Evolutionary conservation across 1,140 invertebrate genomes (phyloP).

Genomic region (Protaetia brevitarsis): DNA sequence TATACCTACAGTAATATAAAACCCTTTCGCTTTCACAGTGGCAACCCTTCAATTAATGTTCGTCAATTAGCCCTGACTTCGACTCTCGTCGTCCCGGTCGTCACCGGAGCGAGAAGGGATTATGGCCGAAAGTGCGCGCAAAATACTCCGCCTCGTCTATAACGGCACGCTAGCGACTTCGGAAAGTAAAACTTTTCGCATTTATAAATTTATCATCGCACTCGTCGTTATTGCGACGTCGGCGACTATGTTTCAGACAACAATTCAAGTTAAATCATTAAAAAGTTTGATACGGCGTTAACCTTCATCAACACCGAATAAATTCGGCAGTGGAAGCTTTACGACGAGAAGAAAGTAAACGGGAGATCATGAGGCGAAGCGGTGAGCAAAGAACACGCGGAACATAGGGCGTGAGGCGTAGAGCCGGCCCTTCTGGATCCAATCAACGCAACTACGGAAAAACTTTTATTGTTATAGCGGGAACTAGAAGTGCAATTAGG

Average conservation of each 20-base stretch:
- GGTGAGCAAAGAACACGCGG: no score
- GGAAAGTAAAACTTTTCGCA: slow-evolving; percentile 1
- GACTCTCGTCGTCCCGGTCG: background rate
- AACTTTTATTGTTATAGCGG: slow-evolving; percentile 6
- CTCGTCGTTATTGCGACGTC: background rate
- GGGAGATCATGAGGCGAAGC: background rate
- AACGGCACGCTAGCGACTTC: no score
- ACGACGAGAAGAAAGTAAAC: slow-evolving; percentile 4
- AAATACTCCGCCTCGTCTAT: background rate
- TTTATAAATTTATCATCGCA: background rate
- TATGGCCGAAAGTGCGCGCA: background rate
- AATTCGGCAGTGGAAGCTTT: background rate
- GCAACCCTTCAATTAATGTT: slow-evolving; percentile 1
- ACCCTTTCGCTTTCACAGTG: no score
- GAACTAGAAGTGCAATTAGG: slow-evolving; percentile 11
- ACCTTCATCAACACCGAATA: slow-evolving; percentile 13
- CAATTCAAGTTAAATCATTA: slow-evolving; percentile 16
- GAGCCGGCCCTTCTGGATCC: background rate
- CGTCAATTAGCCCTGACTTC: background rate
- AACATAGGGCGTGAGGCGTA: background rate
- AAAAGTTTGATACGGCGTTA: slow-evolving; percentile 16
- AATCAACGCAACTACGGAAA: slow-evolving; percentile 7
- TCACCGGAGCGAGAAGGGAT: background rate
- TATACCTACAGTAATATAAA: no score
- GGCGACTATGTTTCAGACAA: slow-evolving; percentile 4